phyloP scores from a whole-genome alignment of 2,888 invertebrate genomes.

The Tetrapedia diversipes region DNA sequence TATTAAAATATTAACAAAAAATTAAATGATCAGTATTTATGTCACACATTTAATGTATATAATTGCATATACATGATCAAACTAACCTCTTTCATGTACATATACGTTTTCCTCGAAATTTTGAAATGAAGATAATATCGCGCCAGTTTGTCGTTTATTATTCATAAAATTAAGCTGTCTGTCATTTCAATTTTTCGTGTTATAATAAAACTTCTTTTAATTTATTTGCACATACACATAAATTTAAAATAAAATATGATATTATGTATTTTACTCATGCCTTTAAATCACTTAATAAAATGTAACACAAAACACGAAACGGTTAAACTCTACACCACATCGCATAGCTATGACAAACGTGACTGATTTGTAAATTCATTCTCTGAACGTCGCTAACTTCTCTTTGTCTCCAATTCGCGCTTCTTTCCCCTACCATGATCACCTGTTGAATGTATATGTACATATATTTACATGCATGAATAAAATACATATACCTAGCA shows the following conservation, averaged over 20 bases:
- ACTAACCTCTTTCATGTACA: constrained; percentile 47
- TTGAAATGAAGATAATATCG: not conserved
- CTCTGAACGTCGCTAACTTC: constrained; percentile 29
- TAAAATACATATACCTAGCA: not conserved
- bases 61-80: not conserved
- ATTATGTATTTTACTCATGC: constrained; percentile 6
- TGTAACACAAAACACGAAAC: not conserved
- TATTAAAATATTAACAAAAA: not conserved
- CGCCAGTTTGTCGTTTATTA: constrained; percentile 28
- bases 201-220: not conserved
- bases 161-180: not conserved
- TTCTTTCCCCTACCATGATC: constrained; percentile 46
- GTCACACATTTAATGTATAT: not conserved
- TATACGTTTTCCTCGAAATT: not conserved
- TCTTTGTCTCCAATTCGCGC: constrained; percentile 43
- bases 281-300: constrained; percentile 17
- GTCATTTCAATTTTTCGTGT: not conserved
- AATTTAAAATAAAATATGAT: not conserved
- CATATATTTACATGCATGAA: not conserved
- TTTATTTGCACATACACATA: not conserved
- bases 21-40: not conserved
- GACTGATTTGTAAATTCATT: constrained; percentile 39
- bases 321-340: not conserved
- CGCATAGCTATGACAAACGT: constrained; percentile 18
- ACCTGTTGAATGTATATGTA: constrained; percentile 52